Conservation (phyloP, 1,140 invertebrate species). For the Ceratina japonica region DNA sequence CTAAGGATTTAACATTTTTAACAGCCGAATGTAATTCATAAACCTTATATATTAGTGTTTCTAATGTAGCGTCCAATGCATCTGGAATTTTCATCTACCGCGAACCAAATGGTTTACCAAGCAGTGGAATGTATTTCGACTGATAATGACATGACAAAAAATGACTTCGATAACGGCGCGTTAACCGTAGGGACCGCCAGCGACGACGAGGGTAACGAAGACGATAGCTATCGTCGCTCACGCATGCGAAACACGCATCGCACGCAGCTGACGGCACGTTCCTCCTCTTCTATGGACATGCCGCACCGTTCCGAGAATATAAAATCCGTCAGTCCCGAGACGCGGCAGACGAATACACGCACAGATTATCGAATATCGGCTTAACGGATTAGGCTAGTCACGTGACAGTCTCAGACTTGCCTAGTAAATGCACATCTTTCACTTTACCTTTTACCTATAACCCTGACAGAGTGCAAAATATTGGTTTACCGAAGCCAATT, state of each 20-base stretch:
- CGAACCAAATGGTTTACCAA: constrained; percentile 35
- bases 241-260: constrained; percentile 52
- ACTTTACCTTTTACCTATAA: no score
- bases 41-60: no score
- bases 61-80: not conserved
- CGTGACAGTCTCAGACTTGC: no score
- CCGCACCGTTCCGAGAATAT: constrained; percentile 48
- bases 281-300: constrained; percentile 34
- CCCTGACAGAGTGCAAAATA: no score
- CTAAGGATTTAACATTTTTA: no score
- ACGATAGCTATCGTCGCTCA: constrained; percentile 22
- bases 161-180: constrained; percentile 52
- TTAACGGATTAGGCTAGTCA: not conserved
- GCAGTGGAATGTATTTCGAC: not conserved
- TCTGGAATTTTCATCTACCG: not conserved
- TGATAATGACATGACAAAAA: constrained; percentile 48
- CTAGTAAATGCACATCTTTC: no score
- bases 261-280: constrained; percentile 29
- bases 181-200: constrained; percentile 46
- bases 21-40: no score
- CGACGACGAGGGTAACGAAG: constrained; percentile 10
- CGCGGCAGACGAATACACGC: constrained; percentile 3
- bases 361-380: constrained; percentile 33
- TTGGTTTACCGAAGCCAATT: no score
- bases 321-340: constrained; percentile 20